Base-by-base conservation (phyloP, 2,888 invertebrate species). In the Phalangium opilio region DNA sequence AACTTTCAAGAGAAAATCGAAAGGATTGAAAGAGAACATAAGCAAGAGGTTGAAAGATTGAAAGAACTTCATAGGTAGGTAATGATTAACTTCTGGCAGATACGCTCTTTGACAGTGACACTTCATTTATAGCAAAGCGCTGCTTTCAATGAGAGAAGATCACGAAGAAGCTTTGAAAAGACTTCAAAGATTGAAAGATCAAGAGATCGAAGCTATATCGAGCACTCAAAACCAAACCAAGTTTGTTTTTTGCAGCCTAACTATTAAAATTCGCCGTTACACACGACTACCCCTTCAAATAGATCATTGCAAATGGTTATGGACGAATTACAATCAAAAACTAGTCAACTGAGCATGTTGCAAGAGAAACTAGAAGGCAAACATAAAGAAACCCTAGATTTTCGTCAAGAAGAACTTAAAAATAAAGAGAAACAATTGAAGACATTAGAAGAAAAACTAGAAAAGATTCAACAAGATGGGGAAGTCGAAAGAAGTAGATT, bases 161-260 rank as follows among this genome's bases (percentile, higher is more conserved):
- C 57, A 57, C 32, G 52, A 54, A 44, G 49, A 53, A n/a, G 57
- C 54, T 20, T 34, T 57, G 32, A 17, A n/a, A 11, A 42, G 57
- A 17, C 41, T 57, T 8, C 43, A 49, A 27, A 43, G 50, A 36
- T 43, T 57, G 2, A 53, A 53, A 35, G 51, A 50, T 10, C 54
- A 53, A 17, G 53, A 53, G 41, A 44, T 55, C 8, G 55, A 53
- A 33, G 50, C 55, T 7, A 18, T 54, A 12, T 42, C 50, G 34
- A 52, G 52, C 36, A 50, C 48, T 19, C 50, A 52, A 40, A 21
- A 35, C 2, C 45, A 52, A 32, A 42, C 48, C 2, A 52, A 42
- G 52, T 52, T 15, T 10, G 21, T 34, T 21, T 7, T 32, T 11
- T 7, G 15, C 14, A 8, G 17, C 38, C 12, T 8, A 36, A 14